Evolutionary conservation across 92 coral and sea anemone genomes (phyloP).

Genomic region (Zoanthus gigantus): DNA sequence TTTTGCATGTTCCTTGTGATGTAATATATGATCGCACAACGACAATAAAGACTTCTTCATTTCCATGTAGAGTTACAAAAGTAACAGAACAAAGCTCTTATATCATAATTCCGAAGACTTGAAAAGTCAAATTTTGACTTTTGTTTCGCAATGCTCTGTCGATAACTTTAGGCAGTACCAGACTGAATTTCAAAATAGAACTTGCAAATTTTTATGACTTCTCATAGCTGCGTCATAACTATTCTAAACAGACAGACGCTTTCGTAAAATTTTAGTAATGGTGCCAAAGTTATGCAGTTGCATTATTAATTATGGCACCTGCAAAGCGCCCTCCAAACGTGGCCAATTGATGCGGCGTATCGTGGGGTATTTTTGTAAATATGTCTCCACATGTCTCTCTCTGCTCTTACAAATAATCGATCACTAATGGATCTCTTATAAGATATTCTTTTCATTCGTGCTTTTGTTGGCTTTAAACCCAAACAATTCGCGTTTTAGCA

Average conservation of each 20-base stretch:
- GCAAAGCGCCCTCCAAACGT: background rate
- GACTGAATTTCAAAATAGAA: background rate
- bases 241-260: background rate
- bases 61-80: background rate
- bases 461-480: conserved; percentile 15
- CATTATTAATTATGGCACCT: conserved; percentile 38
- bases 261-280: background rate
- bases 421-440: conserved; percentile 5
- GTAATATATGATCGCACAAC: conserved; percentile 29
- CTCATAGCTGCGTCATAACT: background rate
- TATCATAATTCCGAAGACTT: background rate
- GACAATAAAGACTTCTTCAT: conserved; percentile 39
- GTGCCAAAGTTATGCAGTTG: background rate
- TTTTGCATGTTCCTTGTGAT: conserved; percentile 15
- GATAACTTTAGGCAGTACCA: background rate
- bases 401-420: background rate
- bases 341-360: conserved; percentile 14
- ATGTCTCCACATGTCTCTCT: background rate
- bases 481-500: background rate
- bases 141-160: background rate
- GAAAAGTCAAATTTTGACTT: background rate
- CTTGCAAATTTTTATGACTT: background rate
- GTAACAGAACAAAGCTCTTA: background rate
- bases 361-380: conserved; percentile 7
- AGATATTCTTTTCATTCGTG: background rate